Evolutionary conservation across 2,797 vertebrate species (phyloP).

Genomic region (Lagodon rhomboides): DNA sequence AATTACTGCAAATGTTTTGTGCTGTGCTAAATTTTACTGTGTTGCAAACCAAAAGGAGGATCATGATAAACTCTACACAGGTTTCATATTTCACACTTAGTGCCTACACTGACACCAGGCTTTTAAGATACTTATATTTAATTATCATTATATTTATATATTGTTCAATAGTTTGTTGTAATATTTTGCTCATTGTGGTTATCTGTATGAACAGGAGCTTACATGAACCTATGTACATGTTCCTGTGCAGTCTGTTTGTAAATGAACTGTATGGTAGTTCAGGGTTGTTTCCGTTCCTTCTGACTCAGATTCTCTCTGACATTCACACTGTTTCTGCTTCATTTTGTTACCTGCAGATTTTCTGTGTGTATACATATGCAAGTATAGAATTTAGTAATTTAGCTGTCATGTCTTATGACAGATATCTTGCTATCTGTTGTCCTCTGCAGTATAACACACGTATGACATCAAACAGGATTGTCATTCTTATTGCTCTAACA

Average conservation of each 20-base stretch:
- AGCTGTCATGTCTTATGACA: constrained; percentile 54
- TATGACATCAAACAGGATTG: neutral
- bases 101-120: neutral
- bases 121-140: constrained; percentile 6
- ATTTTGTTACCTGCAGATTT: constrained; percentile 66
- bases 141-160: neutral
- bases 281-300: too few relatives aligned
- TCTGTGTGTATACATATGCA: neutral
- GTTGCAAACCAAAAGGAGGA: neutral
- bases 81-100: constrained; percentile 11
- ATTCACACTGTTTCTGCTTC: too few relatives aligned
- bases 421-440: constrained; percentile 49
- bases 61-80: neutral
- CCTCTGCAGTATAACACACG: constrained; percentile 44
- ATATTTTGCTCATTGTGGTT: constrained; percentile 41
- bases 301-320: too few relatives aligned
- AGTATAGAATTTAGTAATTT: neutral
- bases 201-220: constrained; percentile 65
- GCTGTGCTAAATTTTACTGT: neutral
- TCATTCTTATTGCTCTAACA: accelerated
- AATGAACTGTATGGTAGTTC: too few relatives aligned
- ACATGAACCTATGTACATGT: constrained; percentile 72
- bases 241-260: too few relatives aligned
- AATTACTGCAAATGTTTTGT: too few relatives aligned
- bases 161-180: constrained; percentile 2